These are phyloP conservation scores for Alexandromys fortis DNA, from an alignment of 2,113 vertebrate genomes.

Conservation along the genomic window DNA sequence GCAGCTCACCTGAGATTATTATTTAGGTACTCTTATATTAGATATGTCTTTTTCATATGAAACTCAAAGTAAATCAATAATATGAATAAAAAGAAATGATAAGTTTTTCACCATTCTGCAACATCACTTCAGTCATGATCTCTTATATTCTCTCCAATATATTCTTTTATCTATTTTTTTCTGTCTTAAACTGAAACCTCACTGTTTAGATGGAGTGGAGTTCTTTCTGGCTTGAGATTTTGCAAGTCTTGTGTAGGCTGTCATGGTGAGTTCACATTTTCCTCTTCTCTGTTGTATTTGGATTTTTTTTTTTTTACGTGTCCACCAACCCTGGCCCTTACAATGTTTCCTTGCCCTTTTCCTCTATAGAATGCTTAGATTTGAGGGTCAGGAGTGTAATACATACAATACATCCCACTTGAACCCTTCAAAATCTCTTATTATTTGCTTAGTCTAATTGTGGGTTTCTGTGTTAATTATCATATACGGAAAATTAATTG, in stretches of 20 bases:
- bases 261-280: background rate
- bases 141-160: background rate
- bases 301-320: background rate
- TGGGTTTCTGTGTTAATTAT: background rate
- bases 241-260: background rate
- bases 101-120: background rate
- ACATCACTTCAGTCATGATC: background rate
- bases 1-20: too few species aligned
- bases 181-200: background rate
- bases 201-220: background rate
- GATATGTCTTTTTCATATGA: too few species aligned
- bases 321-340: background rate
- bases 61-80: too few species aligned
- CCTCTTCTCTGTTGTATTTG: background rate
- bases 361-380: background rate
- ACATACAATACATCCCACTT: background rate
- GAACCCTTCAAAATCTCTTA: background rate
- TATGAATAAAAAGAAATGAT: background rate
- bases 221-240: background rate
- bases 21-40: too few species aligned
- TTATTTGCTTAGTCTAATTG: background rate
- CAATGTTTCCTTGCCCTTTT: background rate
- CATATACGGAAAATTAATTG: background rate
- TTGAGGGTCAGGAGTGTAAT: background rate
- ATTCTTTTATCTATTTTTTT: background rate